These are phyloP conservation scores for Semicossyphus pulcher DNA, from an alignment of 2,113 vertebrate species.

Conservation along the genomic window DNA sequence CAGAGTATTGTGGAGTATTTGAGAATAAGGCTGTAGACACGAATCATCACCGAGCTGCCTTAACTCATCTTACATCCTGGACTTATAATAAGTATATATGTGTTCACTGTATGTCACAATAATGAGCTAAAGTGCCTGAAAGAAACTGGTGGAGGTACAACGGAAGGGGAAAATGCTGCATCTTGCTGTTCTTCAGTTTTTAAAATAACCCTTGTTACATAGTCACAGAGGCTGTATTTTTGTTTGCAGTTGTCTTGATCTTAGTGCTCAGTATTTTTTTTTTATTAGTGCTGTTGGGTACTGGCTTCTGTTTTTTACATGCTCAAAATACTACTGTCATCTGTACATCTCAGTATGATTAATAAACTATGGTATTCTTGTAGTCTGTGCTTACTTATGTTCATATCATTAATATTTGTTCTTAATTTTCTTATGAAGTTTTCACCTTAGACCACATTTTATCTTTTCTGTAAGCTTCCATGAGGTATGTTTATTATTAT, in stretches of 20 bases:
- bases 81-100: not conserved
- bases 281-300: slow-evolving; percentile 31
- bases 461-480: too few species aligned
- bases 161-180: not conserved
- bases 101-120: slow-evolving; percentile 12
- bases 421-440: not conserved
- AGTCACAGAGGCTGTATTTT: slow-evolving; percentile 17
- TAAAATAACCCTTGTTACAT: not conserved
- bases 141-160: not conserved
- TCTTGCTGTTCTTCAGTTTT: not conserved
- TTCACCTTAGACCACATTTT: too few species aligned
- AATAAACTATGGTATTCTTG: slow-evolving; percentile 67
- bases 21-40: slow-evolving; percentile 4
- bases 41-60: slow-evolving; percentile 47
- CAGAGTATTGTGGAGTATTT: slow-evolving; percentile 20
- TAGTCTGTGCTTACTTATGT: slow-evolving; percentile 19
- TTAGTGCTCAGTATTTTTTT: slow-evolving; percentile 36
- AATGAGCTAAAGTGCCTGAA: slow-evolving; percentile 74
- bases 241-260: slow-evolving; percentile 2
- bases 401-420: not conserved
- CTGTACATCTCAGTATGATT: slow-evolving; percentile 27
- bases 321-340: slow-evolving; percentile 4
- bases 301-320: slow-evolving; percentile 24
- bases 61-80: slow-evolving; percentile 40
- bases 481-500: too few species aligned